A percentile compares a stretch with the other conserved stretches of the same genome.
Conservation (phyloP, 2,113 vertebrate species). For the Eidolon helvum region DNA sequence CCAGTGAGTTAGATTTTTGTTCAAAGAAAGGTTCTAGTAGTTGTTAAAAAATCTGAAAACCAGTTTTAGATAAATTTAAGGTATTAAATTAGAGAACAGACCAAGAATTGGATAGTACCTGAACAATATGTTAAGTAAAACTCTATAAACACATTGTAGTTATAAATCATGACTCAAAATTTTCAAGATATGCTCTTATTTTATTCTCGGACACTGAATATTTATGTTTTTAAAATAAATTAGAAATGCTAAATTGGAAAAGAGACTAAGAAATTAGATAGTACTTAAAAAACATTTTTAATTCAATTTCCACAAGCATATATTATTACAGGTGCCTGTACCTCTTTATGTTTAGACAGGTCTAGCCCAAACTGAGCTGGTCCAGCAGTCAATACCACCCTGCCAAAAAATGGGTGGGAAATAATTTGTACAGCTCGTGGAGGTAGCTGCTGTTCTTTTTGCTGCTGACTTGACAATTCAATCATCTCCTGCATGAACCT, state of each 20-base stretch:
- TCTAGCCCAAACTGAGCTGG: conserved; percentile 97
- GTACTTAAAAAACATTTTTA: neutral
- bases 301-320: neutral
- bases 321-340: conserved; percentile 68
- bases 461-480: conserved; percentile 98
- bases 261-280: neutral
- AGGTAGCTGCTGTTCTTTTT: conserved; percentile 98
- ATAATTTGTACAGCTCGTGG: conserved; percentile 97
- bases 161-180: neutral
- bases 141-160: neutral
- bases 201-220: neutral
- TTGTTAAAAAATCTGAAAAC: neutral
- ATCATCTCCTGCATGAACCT: conserved; percentile 99
- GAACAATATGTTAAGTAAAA: conserved; percentile 9
- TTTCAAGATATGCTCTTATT: neutral
- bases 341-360: conserved; percentile 95
- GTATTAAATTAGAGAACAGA: neutral
- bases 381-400: conserved; percentile 96
- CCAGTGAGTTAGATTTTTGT: neutral
- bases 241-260: neutral
- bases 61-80: conserved; percentile 6
- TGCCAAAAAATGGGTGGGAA: conserved; percentile 96
- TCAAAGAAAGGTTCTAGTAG: neutral
- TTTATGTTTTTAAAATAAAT: neutral
- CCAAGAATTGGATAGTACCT: neutral